Evolutionary conservation across 1,140 invertebrate species (phyloP), one percentile per base, ranked within the genome.

Genomic region (Andrena cerasifolii): DNA sequence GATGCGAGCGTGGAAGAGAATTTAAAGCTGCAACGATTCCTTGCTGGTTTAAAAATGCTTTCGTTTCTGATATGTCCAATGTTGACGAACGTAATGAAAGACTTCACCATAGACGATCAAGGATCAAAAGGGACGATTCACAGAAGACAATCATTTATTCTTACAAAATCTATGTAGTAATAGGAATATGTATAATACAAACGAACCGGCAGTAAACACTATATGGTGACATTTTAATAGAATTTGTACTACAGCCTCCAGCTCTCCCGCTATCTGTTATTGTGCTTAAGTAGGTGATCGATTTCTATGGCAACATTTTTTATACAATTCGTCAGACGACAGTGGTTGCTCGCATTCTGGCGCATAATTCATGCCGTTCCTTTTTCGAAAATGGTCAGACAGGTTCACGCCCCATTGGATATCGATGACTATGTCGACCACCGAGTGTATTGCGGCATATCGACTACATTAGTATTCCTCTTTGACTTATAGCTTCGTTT

Each of bases 61-160:
- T 63, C 65, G 53, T 68, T 70, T 61, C 65, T 91, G 90, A 91
- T 91, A 91, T 91, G 90, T 90, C 80, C 68, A 85, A 70, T 84
- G 89, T 88, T 86, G 86, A 76, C 79, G 73, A 87, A 85, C 65
- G 45, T 24, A 58, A 62, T 51, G 24, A 77, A 71, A 58, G 56
- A 72, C 47, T 73, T 74, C 63, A 63, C 71, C 63, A 67, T 61
- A 26, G 49, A 62, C 12, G 14, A 36, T 8, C 54, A 10, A 31
- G 26, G 45, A 61, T 43, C 21, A 21, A 74, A n/a, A 43, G 21
- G 4, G 3, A 63, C 61, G 21, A 47, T 26, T 6, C 40, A 18
- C 21, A 8, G 16, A 49, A 58, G 53, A 47, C 12, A 4, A 28
- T 47, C 8, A 16, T 28, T 10, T 40, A 28, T 31, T 59, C 14